Evolutionary conservation across 2,797 vertebrate genomes (phyloP).

Genomic region (Heterohyrax brucei): DNA sequence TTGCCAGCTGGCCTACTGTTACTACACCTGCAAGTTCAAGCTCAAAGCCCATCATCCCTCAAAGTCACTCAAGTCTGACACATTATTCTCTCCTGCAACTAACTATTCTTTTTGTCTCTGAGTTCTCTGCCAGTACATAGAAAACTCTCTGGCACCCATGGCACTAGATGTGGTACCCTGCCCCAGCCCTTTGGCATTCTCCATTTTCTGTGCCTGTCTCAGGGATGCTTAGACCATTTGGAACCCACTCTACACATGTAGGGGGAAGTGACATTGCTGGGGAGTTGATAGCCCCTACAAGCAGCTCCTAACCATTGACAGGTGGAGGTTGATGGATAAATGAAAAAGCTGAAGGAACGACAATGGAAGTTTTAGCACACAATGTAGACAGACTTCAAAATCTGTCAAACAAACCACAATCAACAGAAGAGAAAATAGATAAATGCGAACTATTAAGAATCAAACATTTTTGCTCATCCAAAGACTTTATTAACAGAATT

Average conservation of each 20-base stretch:
- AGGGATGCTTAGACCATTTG: neutral
- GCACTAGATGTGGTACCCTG: fast-evolving
- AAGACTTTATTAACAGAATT: too few species aligned
- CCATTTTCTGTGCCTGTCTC: neutral
- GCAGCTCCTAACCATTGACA: neutral
- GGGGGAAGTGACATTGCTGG: neutral
- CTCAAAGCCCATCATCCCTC: neutral
- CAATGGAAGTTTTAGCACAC: too few species aligned
- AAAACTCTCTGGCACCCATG: neutral
- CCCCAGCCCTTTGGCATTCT: neutral
- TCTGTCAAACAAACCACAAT: too few species aligned
- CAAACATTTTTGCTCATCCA: too few species aligned
- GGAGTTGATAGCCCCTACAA: neutral
- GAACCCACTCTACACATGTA: neutral
- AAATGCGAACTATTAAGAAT: too few species aligned
- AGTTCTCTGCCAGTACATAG: neutral
- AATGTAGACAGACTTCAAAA: too few species aligned
- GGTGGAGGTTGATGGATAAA: neutral
- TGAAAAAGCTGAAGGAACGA: neutral
- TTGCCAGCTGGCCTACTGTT: neutral
- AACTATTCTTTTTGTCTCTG: neutral
- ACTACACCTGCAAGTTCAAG: neutral
- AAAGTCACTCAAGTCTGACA: neutral
- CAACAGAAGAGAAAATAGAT: too few species aligned
- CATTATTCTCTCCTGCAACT: neutral